These are phyloP conservation scores for Erebia epiphron DNA, from an alignment of 2,888 invertebrate genomes.

Conservation along the genomic window DNA sequence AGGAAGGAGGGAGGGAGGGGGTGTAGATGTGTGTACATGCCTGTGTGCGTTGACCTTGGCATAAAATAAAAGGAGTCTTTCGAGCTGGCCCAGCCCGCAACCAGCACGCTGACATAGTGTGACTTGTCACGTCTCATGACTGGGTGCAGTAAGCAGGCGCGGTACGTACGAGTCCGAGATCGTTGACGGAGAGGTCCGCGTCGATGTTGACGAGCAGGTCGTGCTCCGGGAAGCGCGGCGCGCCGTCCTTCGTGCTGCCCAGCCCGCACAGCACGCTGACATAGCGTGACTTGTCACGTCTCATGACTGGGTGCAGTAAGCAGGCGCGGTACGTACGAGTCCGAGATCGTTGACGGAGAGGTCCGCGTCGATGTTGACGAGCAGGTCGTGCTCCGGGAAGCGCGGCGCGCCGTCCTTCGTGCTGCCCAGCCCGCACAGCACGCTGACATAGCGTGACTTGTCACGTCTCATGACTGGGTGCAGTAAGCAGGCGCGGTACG, in stretches of 20 bases:
- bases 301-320: no score
- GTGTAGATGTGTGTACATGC: no score
- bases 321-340: slow-evolving; percentile 65
- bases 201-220: slow-evolving; percentile 93
- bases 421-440: slow-evolving; percentile 93
- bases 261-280: slow-evolving; percentile 93
- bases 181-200: slow-evolving; percentile 85
- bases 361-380: slow-evolving; percentile 89
- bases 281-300: slow-evolving; percentile 81
- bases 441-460: slow-evolving; percentile 87
- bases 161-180: slow-evolving; percentile 83
- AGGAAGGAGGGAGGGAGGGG: no score
- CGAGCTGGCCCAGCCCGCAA: slow-evolving; percentile 96
- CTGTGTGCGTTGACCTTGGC: no score
- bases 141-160: no score
- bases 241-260: slow-evolving; percentile 81
- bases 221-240: slow-evolving; percentile 85
- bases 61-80: no score
- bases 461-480: slow-evolving; percentile 77
- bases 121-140: slow-evolving; percentile 62
- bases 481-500: slow-evolving; percentile 41
- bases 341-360: slow-evolving; percentile 86
- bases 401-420: slow-evolving; percentile 52
- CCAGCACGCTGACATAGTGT: slow-evolving; percentile 89
- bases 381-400: slow-evolving; percentile 92